These are phyloP conservation scores for Prenolepis imparis DNA, from an alignment of 2,888 invertebrate genomes.

Conservation along the genomic window DNA sequence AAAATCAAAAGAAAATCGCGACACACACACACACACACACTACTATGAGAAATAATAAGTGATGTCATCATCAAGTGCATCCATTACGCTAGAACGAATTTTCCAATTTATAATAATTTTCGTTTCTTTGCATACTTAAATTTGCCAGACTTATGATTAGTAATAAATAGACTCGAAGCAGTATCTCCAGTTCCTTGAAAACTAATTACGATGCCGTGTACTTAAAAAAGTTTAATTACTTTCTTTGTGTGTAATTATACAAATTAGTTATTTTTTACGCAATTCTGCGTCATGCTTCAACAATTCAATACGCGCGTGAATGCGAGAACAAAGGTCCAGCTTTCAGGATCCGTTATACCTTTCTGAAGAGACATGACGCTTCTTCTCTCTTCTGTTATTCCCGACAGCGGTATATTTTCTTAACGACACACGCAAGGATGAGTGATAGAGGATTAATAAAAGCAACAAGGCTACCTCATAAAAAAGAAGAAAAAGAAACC, in stretches of 20 bases:
- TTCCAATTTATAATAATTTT: neutral
- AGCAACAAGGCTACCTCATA: neutral
- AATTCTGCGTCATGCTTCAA: neutral
- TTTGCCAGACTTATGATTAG: conserved; percentile 5
- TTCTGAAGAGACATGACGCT: neutral
- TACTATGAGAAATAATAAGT: neutral
- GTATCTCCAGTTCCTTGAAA: conserved; percentile 19
- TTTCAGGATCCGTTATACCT: neutral
- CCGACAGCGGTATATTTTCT: conserved; percentile 1
- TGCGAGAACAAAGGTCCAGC: conserved; percentile 22
- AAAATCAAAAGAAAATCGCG: neutral
- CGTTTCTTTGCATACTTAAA: neutral
- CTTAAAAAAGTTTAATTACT: conserved; percentile 39
- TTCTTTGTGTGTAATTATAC: conserved; percentile 21
- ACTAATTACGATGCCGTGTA: conserved; percentile 37
- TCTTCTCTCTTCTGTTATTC: neutral
- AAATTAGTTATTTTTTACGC: conserved; percentile 11
- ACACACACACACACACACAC: too few species aligned
- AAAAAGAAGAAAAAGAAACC: neutral
- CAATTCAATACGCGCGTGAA: too few species aligned
- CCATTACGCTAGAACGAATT: neutral
- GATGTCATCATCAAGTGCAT: neutral
- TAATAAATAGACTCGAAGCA: neutral
- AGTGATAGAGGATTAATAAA: conserved; percentile 30
- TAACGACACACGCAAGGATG: neutral